Conservation (phyloP, 2,888 invertebrate genomes). For the Andrena flavipes region DNA sequence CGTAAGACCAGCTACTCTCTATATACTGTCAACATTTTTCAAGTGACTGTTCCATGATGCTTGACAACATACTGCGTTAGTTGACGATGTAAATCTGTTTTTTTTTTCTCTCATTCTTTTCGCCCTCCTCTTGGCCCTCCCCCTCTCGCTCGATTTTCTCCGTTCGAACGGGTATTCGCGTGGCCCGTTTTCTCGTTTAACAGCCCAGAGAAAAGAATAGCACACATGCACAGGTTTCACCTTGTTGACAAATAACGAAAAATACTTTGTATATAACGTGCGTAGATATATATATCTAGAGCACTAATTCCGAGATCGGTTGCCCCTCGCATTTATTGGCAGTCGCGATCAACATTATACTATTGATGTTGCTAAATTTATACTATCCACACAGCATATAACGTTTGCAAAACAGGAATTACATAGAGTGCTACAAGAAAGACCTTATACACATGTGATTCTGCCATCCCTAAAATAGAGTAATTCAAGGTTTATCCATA, state of each 20-base stretch:
- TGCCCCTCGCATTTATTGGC: slow-evolving; percentile 64
- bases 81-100: slow-evolving; percentile 61
- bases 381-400: slow-evolving; percentile 45
- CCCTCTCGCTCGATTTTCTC: slow-evolving; percentile 6
- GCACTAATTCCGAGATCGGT: slow-evolving; percentile 58
- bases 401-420: slow-evolving; percentile 60
- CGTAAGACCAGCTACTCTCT: slow-evolving; percentile 61
- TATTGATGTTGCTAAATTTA: slow-evolving; percentile 67
- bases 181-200: not conserved
- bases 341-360: slow-evolving; percentile 62
- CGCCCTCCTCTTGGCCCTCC: not conserved
- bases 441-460: slow-evolving; percentile 38
- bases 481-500: slow-evolving; percentile 52
- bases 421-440: slow-evolving; percentile 35
- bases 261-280: slow-evolving; percentile 38
- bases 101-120: slow-evolving; percentile 4
- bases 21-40: slow-evolving; percentile 72
- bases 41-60: slow-evolving; percentile 61
- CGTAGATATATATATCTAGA: slow-evolving; percentile 28
- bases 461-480: slow-evolving; percentile 51
- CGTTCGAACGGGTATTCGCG: slow-evolving; percentile 12
- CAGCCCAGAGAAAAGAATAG: not conserved
- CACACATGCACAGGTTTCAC: not conserved
- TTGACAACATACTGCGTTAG: slow-evolving; percentile 65
- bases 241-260: slow-evolving; percentile 42